Percentiles rank a stretch among this genome's conserved stretches.
Conservation (phyloP, 2,113 vertebrate genomes). For the Prionailurus viverrinus region DNA sequence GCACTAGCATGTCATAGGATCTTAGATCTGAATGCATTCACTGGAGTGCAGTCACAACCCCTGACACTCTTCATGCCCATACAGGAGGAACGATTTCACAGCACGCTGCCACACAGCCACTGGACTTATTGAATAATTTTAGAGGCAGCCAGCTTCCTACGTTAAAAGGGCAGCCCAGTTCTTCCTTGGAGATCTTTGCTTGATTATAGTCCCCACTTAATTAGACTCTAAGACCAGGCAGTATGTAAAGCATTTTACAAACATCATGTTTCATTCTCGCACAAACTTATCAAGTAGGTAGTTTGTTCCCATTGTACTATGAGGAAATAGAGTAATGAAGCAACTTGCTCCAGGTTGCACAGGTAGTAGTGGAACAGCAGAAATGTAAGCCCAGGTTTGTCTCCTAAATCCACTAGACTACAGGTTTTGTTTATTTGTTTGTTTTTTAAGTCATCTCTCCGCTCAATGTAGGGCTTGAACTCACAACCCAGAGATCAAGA, state of each 20-base stretch:
- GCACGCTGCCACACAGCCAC: background rate
- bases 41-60: background rate
- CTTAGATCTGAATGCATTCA: background rate
- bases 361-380: background rate
- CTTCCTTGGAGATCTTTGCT: background rate
- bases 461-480: background rate
- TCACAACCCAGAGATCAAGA: background rate
- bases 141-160: background rate
- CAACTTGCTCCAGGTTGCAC: background rate
- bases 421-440: background rate
- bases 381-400: background rate
- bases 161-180: background rate
- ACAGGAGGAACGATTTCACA: background rate
- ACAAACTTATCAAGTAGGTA: background rate
- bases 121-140: background rate
- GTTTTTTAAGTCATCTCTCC: background rate
- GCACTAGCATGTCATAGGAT: background rate
- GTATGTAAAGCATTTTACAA: background rate
- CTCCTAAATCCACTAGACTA: background rate
- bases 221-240: background rate
- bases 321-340: slow-evolving; percentile 31
- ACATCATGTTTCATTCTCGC: background rate
- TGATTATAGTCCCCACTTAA: background rate
- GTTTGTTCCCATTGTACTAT: background rate
- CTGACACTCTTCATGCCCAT: background rate